Conservation (phyloP, 2,888 invertebrate genomes). For the Aphrophora alni region DNA sequence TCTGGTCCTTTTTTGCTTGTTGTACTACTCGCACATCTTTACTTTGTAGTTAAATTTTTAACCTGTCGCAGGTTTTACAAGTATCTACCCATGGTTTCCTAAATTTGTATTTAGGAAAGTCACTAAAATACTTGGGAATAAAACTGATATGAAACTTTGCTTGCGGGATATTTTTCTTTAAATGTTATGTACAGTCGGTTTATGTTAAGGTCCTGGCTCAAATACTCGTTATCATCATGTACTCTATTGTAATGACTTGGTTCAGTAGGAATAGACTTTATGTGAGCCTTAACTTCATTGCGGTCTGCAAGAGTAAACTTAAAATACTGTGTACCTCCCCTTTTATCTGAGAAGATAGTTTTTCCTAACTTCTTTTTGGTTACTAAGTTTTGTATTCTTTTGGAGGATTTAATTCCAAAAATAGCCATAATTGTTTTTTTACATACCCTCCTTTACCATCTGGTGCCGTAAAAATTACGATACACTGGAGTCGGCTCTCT, state of each 20-base stretch:
- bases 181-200: not conserved
- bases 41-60: not conserved
- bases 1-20: not conserved
- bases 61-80: not conserved
- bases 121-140: conserved; percentile 16
- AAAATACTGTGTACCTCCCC: not conserved
- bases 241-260: not conserved
- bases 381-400: not conserved
- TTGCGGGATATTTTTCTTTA: not conserved
- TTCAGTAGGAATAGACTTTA: not conserved
- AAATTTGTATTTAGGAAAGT: conserved; percentile 11
- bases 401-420: not conserved
- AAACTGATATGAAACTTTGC: not conserved
- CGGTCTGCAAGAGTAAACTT: not conserved
- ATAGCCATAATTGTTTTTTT: not conserved
- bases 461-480: not conserved
- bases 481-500: not conserved
- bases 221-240: not conserved
- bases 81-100: not conserved
- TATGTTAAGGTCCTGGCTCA: not conserved
- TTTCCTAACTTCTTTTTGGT: not conserved
- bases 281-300: not conserved
- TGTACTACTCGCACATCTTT: not conserved
- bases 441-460: conserved; percentile 7
- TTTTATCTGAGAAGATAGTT: not conserved